Base-by-base conservation (phyloP, 2,797 vertebrate species). In the Delichon dasypus region DNA sequence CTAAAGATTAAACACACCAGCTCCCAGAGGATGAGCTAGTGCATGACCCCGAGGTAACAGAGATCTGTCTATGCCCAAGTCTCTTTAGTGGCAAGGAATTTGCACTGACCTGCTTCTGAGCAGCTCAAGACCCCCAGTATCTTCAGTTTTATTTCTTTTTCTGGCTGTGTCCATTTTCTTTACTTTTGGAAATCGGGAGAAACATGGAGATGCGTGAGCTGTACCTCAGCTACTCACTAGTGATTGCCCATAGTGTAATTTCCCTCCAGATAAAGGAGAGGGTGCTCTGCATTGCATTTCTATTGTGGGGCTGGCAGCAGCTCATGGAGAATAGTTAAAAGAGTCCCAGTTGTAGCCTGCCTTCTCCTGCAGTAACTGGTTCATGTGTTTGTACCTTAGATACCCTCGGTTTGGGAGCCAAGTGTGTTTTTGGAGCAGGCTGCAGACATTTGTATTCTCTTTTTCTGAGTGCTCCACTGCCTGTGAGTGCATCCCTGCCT, bases 161-260 rank as follows among this genome's bases (percentile, higher is more conserved):
- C 30, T 82, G 64, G 4, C 45, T 89, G 10, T 25, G 22, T 53
- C 48, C 3, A 2, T 70, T 88, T 85, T 70, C 10, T 72, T 66
- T 44, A 22, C 16, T 51, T 84, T 70, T 76, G 27, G 60, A 76
- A 87, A 36, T 48, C 0, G 0, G 48, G 44, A 47, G 21, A 15
- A 11, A 20, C 32, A 4, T 4, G 10, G 20, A 80, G 21, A 8
- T 65, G 21, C 51, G 26, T 5, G 13, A 79, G 16, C 64, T 73
- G 18, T 42, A 11, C 0, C 0, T 85, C 0, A 1, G 0, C 32
- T 78, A 0, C 64, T 66, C 0, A 0, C 12, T 25, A 6, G 68
- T 32, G 42, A 48, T 50, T 64, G 6, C 32, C 38, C 15, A 3
- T 27, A 32, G 2, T n/a, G 45, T 80, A 20, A 53, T 45, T 76